These are phyloP conservation scores for Macrotis lagotis DNA, from an alignment of 2,113 vertebrate genomes.

Conservation along the genomic window DNA sequence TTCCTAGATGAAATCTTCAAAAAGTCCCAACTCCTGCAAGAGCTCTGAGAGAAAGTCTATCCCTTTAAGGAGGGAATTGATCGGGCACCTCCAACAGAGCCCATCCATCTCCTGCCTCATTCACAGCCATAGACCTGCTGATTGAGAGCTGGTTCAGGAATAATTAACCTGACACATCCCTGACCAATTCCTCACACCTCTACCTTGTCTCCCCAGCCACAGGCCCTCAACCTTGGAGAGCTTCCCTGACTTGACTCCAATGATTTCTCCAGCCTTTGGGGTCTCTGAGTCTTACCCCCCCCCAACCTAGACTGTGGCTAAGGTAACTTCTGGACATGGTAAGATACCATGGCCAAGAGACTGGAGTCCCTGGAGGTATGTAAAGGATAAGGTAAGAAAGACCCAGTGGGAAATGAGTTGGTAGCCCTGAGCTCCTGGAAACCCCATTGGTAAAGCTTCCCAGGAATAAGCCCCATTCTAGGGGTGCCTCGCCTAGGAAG, in stretches of 20 bases:
- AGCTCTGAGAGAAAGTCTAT: neutral
- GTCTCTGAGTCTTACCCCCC: neutral
- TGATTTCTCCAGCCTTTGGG: neutral
- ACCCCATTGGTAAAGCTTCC: neutral
- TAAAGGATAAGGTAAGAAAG: neutral
- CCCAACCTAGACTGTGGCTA: neutral
- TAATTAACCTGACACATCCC: neutral
- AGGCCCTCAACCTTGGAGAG: neutral
- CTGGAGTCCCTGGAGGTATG: neutral
- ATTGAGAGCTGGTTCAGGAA: neutral
- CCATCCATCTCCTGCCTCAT: slow-evolving; percentile 21
- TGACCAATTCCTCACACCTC: neutral
- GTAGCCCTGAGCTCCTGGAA: neutral
- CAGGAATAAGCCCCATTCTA: neutral
- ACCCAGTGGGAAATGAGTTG: neutral
- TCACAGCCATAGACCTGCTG: neutral
- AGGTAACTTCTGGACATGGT: neutral
- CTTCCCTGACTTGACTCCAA: neutral
- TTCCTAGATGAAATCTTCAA: neutral
- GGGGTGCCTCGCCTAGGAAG: neutral
- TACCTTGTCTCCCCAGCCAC: accelerated
- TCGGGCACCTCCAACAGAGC: neutral
- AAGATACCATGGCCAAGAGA: neutral
- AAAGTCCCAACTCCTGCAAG: neutral
- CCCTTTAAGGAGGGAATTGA: slow-evolving; percentile 50